Evolutionary conservation across 2,797 vertebrate genomes (phyloP).

Genomic region (Gymnothorax javanicus): DNA sequence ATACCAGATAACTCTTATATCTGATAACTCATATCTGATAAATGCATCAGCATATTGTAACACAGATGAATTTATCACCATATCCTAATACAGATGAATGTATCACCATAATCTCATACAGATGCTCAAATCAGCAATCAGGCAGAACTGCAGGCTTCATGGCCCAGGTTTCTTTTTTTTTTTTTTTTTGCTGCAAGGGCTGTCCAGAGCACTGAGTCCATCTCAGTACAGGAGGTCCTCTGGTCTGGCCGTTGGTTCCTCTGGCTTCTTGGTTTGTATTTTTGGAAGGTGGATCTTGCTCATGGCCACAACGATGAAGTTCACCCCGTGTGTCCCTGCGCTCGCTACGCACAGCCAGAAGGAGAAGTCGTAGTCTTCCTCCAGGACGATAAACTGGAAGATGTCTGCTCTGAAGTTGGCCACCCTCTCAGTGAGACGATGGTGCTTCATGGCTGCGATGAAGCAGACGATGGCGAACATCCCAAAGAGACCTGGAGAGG

Average conservation of each 20-base stretch:
- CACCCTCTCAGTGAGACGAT: conserved; percentile 82
- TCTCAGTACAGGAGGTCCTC: conserved; percentile 89
- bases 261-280: conserved; percentile 84
- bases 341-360: conserved; percentile 93
- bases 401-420: conserved; percentile 87
- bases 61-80: no score
- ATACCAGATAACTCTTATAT: no score
- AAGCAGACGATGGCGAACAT: conserved; percentile 79
- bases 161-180: background rate
- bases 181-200: background rate
- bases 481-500: conserved; percentile 73
- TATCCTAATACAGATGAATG: background rate
- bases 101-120: no score
- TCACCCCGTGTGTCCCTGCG: conserved; percentile 75
- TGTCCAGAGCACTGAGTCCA: background rate
- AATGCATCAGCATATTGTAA: no score
- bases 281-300: conserved; percentile 85
- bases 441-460: conserved; percentile 78
- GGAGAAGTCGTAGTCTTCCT: conserved; percentile 83
- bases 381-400: conserved; percentile 83
- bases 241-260: conserved; percentile 84
- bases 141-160: no score
- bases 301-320: conserved; percentile 84
- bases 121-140: no score
- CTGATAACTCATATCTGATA: no score